Evolutionary conservation across 2,888 invertebrate species (phyloP), one percentile per base, ranked within the genome.

Genomic region (Globia sparganii): DNA sequence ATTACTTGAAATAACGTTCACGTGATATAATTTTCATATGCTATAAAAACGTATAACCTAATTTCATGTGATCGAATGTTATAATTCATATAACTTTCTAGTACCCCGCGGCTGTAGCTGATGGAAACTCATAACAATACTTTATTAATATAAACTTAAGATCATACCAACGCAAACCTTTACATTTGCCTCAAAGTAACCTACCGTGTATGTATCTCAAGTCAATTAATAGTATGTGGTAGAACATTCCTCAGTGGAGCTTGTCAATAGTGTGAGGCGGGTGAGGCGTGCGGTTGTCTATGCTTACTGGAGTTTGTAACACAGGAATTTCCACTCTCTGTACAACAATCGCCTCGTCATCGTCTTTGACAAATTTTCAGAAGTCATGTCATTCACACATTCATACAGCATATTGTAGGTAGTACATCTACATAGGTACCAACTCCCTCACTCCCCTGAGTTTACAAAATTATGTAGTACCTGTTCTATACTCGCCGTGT

Each of bases 281-380:
- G 71, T 75, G 72, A 66, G 70, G 78, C 74, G 71, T 80, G 85
- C 58, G 85, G 85, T 86, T 72, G 59, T 80, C 72, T 80, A 67
- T 66, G 70, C 53, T 77, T 53, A 62, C 75, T 49, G 56, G 65
- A 82, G 72, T 81, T 85, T 46, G 40, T 53, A 83, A 77, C 78
- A 71, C 56, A 78, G 76, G 81, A 81, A 85, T 82, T 79, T 81
- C 69, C 74, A 81, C 80, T 70, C 65, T 49, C 62, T 80, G 81
- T 77, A 84, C 83, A 72, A 77, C 77, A 67, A 79, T 78, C 70
- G 72, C 78, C 64, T 79, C 74, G 81, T 86, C 84, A 66, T 79
- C 74, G 81, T 86, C 84, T 88, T 87, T 90, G 88, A 86, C 82
- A 89, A 91, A 88, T 89, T 89, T 84, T 80, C 86, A 81, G 74